Evolutionary conservation across 30 jellyfish, hydroid and myxozoan species (phyloP).

Genomic region (Turritopsis rubra): DNA sequence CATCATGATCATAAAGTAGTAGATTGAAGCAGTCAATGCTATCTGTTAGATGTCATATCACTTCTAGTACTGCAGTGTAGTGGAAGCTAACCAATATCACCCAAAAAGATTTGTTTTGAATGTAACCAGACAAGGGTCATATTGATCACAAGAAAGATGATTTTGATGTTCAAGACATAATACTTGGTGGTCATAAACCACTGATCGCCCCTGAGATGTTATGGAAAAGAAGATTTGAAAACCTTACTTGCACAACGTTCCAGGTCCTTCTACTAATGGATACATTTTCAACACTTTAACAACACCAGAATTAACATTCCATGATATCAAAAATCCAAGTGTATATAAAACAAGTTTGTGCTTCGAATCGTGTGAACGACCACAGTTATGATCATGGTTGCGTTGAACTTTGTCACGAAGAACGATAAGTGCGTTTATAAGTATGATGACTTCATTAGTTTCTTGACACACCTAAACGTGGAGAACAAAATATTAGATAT

Average conservation of each 20-base stretch:
- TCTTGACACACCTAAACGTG: slow-evolving; percentile 12
- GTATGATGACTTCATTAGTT: slow-evolving; percentile 34
- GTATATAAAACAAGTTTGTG: slow-evolving; percentile 32
- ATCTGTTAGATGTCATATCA: no score
- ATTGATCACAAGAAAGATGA: no score
- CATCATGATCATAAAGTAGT: no score
- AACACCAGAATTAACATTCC: slow-evolving; percentile 52
- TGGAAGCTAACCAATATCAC: no score
- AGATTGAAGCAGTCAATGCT: no score
- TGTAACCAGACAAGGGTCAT: no score
- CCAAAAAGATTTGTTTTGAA: no score
- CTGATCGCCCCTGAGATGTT: no score
- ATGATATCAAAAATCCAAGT: slow-evolving; percentile 54
- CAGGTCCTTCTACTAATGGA: slow-evolving; percentile 42
- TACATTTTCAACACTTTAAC: slow-evolving; percentile 45
- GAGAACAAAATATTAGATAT: not conserved
- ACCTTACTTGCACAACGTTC: slow-evolving; percentile 53
- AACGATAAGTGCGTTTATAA: slow-evolving; percentile 50
- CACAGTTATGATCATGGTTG: not conserved
- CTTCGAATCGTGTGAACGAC: slow-evolving; percentile 8
- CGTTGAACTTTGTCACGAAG: slow-evolving; percentile 29
- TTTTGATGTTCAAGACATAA: no score
- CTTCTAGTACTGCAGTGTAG: no score
- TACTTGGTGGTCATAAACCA: no score
- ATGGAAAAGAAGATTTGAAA: no score